Evolutionary conservation across 2,797 vertebrate species (phyloP), one percentile per base, ranked within the genome.

Genomic region (Avahi laniger): DNA sequence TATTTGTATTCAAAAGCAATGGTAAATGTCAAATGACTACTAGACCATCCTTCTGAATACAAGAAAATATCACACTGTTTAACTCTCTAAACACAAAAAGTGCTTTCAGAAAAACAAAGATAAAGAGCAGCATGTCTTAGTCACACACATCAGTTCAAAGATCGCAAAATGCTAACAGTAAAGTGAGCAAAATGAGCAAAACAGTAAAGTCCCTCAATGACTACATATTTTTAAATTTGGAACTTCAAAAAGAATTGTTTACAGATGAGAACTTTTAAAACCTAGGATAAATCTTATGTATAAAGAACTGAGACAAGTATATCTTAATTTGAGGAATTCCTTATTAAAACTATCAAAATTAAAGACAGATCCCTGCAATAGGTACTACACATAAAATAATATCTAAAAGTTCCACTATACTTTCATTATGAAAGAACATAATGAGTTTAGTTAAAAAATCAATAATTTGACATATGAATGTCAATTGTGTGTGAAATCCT

Each of bases 21-120:
- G 89, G 93, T 94, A 97, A 97, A 97, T 97, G 95, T 96, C 96
- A 97, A 96, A 72, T 76, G 89, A 90, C 92, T 97, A 57, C 75
- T 69, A 90, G 69, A 78, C 89, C 72, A 94, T 92, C 89, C 81
- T 93, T 95, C 82, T 94, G 93, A 96, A 97, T 54, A 91, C 63
- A 95, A 79, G 93, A 92, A 97, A 97, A 97, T 92, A 95, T 11
- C 93, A 94, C 7, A 69, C 92, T 87, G 87, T 57, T 97, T 94
- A 92, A 95, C 73, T 89, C 83, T 95, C 73, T 93, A 92, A 93
- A 96, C 38, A 89, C 75, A 96, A 79, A 96, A 89, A 41, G 70
- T 57, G 38, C 76, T 95, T 97, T 83, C 57, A 95, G 69, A 95
- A 91, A 97, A 96, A 95, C 94, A 95, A 95, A 95, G 82, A 88